Evolutionary conservation across 2,797 vertebrate species (phyloP).

Genomic region (Brotula barbata): DNA sequence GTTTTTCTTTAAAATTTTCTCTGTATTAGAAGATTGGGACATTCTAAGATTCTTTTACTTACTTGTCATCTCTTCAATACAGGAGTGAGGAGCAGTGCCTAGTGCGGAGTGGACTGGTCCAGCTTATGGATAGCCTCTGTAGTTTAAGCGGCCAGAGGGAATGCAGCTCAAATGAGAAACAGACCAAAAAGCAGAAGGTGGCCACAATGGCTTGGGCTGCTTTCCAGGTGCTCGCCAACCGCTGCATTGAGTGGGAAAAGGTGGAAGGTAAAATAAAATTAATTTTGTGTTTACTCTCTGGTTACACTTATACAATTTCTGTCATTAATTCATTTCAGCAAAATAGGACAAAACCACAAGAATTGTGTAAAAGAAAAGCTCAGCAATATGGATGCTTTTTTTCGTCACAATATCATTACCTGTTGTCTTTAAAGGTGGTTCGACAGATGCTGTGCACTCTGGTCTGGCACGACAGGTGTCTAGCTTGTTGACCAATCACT

Average conservation of each 20-base stretch:
- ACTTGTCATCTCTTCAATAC: constrained; percentile 12
- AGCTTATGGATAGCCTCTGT: constrained; percentile 95
- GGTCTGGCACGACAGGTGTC: constrained; percentile 97
- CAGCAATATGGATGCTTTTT: background rate
- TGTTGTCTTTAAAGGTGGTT: constrained; percentile 81
- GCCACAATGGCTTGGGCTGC: constrained; percentile 99
- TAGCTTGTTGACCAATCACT: constrained; percentile 95
- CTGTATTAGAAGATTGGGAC: background rate
- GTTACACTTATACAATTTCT: background rate
- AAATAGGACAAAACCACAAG: background rate
- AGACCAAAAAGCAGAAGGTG: constrained; percentile 97
- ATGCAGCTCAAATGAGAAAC: constrained; percentile 94
- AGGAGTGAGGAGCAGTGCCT: constrained; percentile 99
- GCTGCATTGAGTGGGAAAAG: constrained; percentile 99
- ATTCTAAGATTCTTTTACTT: constrained; percentile 7
- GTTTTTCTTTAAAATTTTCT: background rate
- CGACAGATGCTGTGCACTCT: constrained; percentile 96
- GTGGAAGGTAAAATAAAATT: constrained; percentile 87
- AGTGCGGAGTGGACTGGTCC: constrained; percentile 94
- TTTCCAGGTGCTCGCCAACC: constrained; percentile 97
- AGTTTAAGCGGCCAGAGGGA: constrained; percentile 95
- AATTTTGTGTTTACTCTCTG: background rate
- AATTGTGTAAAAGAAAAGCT: too few relatives aligned
- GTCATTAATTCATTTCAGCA: background rate
- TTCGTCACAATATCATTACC: background rate